phyloP scores from a whole-genome alignment of 2,113 vertebrate species.

The Semnornis frantzii region DNA sequence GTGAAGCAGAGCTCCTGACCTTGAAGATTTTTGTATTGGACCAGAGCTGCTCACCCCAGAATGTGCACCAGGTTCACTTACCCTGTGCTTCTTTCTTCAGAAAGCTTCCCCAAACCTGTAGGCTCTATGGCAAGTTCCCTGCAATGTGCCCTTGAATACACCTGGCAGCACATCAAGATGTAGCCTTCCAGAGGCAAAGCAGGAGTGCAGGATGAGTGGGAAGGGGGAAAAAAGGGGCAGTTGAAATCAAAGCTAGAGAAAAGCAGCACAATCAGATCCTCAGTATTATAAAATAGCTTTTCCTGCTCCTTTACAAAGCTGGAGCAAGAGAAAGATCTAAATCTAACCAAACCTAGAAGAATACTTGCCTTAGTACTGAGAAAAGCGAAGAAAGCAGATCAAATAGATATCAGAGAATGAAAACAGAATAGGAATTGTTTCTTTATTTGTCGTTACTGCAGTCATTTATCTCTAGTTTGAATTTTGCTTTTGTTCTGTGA shows the following conservation, averaged over 20 bases:
- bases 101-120: neutral
- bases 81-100: neutral
- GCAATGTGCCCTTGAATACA: accelerated
- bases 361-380: neutral
- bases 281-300: neutral
- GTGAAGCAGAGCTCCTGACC: neutral
- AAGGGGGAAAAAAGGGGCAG: neutral
- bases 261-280: neutral
- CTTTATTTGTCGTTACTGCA: neutral
- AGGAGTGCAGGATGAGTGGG: neutral
- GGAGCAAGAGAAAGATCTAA: neutral
- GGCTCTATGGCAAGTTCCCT: neutral
- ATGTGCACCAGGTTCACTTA: accelerated
- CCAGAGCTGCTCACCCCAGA: neutral
- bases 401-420: neutral
- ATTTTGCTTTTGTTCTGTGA: neutral
- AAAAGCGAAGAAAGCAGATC: neutral
- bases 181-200: neutral
- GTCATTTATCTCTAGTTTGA: neutral
- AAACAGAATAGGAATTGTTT: neutral
- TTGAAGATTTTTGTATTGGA: neutral
- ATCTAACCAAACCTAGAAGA: neutral
- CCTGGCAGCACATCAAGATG: neutral
- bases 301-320: neutral
- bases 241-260: neutral